Base-by-base conservation (phyloP, 1,140 invertebrate species). In the Metopolophium dirhodum region DNA sequence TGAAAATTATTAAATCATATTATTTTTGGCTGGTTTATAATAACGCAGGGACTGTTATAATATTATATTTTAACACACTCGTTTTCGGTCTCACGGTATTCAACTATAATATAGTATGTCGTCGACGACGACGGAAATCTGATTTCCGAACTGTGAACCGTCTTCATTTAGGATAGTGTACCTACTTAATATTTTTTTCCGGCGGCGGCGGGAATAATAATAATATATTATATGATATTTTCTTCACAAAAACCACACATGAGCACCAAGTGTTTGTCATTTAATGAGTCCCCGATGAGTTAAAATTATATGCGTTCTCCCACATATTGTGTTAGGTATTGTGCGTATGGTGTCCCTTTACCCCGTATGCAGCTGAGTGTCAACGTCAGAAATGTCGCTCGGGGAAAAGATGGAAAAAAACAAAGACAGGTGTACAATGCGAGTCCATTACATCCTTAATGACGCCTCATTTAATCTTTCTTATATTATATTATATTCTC, bases 371-470 rank as follows among this genome's bases (percentile, higher is more conserved):
- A 83, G 51, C 49, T 51, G 14, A 83, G 47, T 51, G 77, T 92
- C 77, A 83, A 92, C 61, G 90, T 77, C 61, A 91, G 57, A 54
- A 83, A 83, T 51, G 68, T 92, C 47, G 47, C 23, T 57, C 23
- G 35, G 88, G 77, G 22, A 83, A 83, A 35, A 37, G 11, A 51
- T 54, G 35, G 61, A 45, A 77, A 77, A 90, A 90, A 11, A 91
- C 41, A 14, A 91, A 91, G 68, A 49, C 91, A 92, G 91, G 91
- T 92, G 91, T 85, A 92, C 77, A 92, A 92, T 92, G 30, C 20
- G 1, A 83, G 61, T 35, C 90, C 61, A 82, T 91, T 91, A 92
- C 91, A 49, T 51, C 30, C 68, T 37, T 92, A 92, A 83, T 41
- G 68, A 92, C 47, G 77, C 45, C 91, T 83, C 91, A 35, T 92